Percentiles rank a stretch among this genome's conserved stretches.
These are phyloP conservation scores for Acromyrmex echinatior DNA, from an alignment of 1,140 invertebrate species.

Conservation along the genomic window DNA sequence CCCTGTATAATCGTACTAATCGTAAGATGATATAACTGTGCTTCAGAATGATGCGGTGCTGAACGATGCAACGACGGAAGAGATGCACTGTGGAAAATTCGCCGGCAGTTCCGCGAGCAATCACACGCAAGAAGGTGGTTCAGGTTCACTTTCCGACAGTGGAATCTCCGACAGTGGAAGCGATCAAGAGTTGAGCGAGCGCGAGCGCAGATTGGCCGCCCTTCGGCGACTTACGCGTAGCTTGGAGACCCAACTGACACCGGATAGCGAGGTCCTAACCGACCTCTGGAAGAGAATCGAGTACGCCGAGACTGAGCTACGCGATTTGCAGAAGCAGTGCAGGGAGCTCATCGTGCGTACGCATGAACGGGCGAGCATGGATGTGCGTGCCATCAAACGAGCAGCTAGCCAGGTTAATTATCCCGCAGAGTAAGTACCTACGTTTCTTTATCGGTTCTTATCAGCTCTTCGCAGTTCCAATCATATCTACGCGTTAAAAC, in stretches of 20 bases:
- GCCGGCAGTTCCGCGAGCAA: slow-evolving; percentile 74
- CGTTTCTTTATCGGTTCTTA: neutral
- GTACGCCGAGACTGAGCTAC: slow-evolving; percentile 93
- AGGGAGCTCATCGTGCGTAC: slow-evolving; percentile 91
- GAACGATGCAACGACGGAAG: slow-evolving; percentile 63
- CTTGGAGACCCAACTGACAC: slow-evolving; percentile 89
- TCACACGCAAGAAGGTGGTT: slow-evolving; percentile 87
- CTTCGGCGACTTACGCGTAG: slow-evolving; percentile 90
- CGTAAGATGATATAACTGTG: slow-evolving; percentile 64
- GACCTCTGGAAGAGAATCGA: slow-evolving; percentile 89
- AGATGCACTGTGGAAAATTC: slow-evolving; percentile 77
- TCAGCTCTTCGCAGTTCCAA: neutral
- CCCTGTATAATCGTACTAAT: too few relatives aligned
- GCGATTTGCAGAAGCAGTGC: slow-evolving; percentile 92
- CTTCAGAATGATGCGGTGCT: slow-evolving; percentile 78
- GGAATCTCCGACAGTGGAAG: slow-evolving; percentile 93
- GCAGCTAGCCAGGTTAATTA: slow-evolving; percentile 60
- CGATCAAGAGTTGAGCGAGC: slow-evolving; percentile 91
- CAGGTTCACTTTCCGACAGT: slow-evolving; percentile 91
- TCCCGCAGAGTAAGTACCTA: slow-evolving; percentile 61
- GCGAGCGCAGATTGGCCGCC: slow-evolving; percentile 90
- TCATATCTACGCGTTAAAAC: neutral
- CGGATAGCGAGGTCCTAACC: slow-evolving; percentile 88
- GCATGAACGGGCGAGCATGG: slow-evolving; percentile 84
- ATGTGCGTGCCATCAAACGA: slow-evolving; percentile 76